A percentile compares a stretch with the other conserved stretches of the same genome.
Evolutionary conservation across 2,888 invertebrate species (phyloP).

Genomic region (Pandemis corylana): DNA sequence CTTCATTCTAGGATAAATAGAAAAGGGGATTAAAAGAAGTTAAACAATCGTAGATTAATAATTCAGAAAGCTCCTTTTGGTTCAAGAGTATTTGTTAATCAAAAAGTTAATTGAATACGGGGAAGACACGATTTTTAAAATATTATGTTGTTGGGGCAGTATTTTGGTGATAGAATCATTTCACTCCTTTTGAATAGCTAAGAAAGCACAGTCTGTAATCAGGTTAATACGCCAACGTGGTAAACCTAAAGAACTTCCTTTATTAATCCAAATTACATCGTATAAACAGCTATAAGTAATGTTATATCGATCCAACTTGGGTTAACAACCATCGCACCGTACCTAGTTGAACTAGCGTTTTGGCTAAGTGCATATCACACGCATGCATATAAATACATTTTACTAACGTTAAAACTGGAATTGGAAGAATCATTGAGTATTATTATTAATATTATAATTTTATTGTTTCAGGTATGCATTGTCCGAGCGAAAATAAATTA

Average conservation of each 20-base stretch:
- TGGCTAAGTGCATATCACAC: too few species aligned
- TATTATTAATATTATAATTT: background rate
- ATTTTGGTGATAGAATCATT: background rate
- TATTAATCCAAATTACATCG: too few species aligned
- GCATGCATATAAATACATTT: too few species aligned
- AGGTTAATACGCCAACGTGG: too few species aligned
- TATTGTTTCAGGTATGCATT: slow-evolving; percentile 19
- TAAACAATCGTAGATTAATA: slow-evolving; percentile 31
- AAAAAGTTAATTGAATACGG: background rate
- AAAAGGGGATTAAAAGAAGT: slow-evolving; percentile 37
- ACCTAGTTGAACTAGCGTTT: too few species aligned
- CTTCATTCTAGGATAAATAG: slow-evolving; percentile 24
- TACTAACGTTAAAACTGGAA: too few species aligned
- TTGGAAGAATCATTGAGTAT: background rate
- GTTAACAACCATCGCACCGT: too few species aligned
- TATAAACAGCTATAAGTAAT: too few species aligned
- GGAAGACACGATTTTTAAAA: background rate
- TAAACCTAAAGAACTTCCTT: too few species aligned
- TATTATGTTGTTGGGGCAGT: background rate
- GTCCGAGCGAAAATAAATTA: background rate
- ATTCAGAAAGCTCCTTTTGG: slow-evolving; percentile 19
- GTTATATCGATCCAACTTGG: too few species aligned
- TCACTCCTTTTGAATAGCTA: too few species aligned
- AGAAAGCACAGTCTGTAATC: too few species aligned
- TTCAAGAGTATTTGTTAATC: background rate